Evolutionary conservation across 2,888 invertebrate genomes (phyloP), one percentile per base, ranked within the genome.

Genomic region (Campaea margaritaria): DNA sequence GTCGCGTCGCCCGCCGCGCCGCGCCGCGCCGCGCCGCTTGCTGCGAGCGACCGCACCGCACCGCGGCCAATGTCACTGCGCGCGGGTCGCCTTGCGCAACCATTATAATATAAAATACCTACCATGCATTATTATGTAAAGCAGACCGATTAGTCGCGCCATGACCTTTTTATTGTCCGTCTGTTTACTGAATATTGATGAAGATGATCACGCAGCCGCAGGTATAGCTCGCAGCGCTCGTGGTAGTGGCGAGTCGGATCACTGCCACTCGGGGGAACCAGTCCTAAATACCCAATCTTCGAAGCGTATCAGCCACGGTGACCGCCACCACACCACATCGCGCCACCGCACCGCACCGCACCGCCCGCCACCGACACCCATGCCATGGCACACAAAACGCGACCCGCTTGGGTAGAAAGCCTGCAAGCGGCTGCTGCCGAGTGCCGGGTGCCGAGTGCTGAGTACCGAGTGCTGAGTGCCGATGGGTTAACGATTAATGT

Each of bases 41-140:
- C 39, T 12, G 34, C 15, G 46, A 15, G 2, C 27, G 2, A 7
- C 27, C n/a, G 27, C 27, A 2, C 27, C 27, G 27, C 36, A 11
- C 48, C 1, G 28, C n/a, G 51, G 34, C 11, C 51, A 51, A 58
- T 58, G 58, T 51, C 51, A 7, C 31, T 9, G 21, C 10, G 31
- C 31, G 31, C 43, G 28, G 31, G 45, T 53, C 58, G 16, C 3
- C n/a, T 53, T 53, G 44, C 53, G 16, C 49, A 58, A 53, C 21
- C 5, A 43, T 43, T 36, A 52, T 39, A 42, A 42, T 51, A 43
- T 38, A 7, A 50, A 43, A 52, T 48, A 48, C 47, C 47, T 48
- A 48, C 47, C 47, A 21, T 39, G 42, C 21, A 49, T 59, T 58
- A 53, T 58, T 59, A 59, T 59, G 58, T 59, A 59, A 59, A 59